Conservation (phyloP, 2,888 invertebrate genomes). For the Pollenia labialis region DNA sequence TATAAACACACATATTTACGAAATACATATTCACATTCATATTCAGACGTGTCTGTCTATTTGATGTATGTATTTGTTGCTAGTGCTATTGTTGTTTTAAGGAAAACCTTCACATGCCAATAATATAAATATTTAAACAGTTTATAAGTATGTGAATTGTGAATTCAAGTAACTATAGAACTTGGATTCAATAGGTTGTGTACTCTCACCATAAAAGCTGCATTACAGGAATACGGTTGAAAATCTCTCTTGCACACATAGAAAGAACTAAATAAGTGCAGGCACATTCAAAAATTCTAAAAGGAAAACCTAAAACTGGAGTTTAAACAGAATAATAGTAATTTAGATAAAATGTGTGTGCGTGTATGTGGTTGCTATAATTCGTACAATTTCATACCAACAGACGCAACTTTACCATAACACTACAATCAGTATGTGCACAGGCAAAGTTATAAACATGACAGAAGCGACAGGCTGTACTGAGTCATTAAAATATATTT, state of each 20-base stretch:
- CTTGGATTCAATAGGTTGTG: neutral
- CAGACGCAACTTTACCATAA: constrained; percentile 4
- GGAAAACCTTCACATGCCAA: constrained; percentile 67
- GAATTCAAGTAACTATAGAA: constrained; percentile 6
- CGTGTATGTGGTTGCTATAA: neutral
- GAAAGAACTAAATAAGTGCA: neutral
- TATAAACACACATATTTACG: constrained; percentile 1
- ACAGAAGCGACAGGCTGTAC: neutral
- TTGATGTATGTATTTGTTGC: constrained; percentile 24
- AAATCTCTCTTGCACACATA: constrained; percentile 13
- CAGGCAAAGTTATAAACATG: neutral
- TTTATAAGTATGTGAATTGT: constrained; percentile 69
- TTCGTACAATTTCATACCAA: constrained; percentile 12
- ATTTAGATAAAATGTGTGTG: constrained; percentile 52
- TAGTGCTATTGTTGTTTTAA: constrained; percentile 30
- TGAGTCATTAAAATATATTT: neutral
- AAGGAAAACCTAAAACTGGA: constrained; percentile 7
- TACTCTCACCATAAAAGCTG: constrained; percentile 27
- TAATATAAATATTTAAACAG: constrained; percentile 73
- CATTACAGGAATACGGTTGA: constrained; percentile 9
- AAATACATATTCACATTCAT: neutral
- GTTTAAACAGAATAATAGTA: constrained; percentile 14
- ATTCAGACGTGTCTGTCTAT: constrained; percentile 25
- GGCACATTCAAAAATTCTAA: neutral
- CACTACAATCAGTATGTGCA: neutral